phyloP scores from a whole-genome alignment of 2,888 invertebrate genomes.

The Melikaiella ostensackeni region DNA sequence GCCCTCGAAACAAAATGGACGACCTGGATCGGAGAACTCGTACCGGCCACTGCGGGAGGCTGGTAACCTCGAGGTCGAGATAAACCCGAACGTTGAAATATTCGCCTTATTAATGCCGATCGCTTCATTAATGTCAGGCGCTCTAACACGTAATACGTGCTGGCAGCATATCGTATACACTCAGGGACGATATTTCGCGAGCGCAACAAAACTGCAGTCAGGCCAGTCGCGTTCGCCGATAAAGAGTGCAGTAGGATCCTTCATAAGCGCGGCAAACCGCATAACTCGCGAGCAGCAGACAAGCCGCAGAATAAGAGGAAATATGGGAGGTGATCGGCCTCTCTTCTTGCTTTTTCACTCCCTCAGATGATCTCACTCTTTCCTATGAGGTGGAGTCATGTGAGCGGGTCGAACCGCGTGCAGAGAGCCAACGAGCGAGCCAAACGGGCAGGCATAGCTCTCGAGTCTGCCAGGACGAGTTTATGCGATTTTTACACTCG shows the following conservation, averaged over 20 bases:
- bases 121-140: constrained; percentile 54
- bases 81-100: constrained; percentile 58
- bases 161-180: constrained; percentile 18
- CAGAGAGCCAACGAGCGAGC: constrained; percentile 58
- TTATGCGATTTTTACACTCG: constrained; percentile 78
- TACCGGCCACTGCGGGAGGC: constrained; percentile 44
- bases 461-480: constrained; percentile 75
- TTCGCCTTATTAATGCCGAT: constrained; percentile 43
- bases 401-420: constrained; percentile 48
- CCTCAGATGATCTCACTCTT: constrained; percentile 11
- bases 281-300: constrained; percentile 71
- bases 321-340: constrained; percentile 76
- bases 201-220: constrained; percentile 47
- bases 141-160: constrained; percentile 37
- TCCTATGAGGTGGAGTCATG: constrained; percentile 51
- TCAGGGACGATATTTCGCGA: constrained; percentile 43
- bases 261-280: constrained; percentile 64
- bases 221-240: constrained; percentile 46
- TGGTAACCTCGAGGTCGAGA: constrained; percentile 59
- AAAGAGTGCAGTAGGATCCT: constrained; percentile 49
- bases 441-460: constrained; percentile 71
- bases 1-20: constrained; percentile 19
- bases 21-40: constrained; percentile 6
- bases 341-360: constrained; percentile 45
- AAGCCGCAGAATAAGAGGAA: constrained; percentile 71